These are phyloP conservation scores for Hypocryptadius cinnamomeus DNA, from an alignment of 2,113 vertebrate genomes.

Conservation along the genomic window DNA sequence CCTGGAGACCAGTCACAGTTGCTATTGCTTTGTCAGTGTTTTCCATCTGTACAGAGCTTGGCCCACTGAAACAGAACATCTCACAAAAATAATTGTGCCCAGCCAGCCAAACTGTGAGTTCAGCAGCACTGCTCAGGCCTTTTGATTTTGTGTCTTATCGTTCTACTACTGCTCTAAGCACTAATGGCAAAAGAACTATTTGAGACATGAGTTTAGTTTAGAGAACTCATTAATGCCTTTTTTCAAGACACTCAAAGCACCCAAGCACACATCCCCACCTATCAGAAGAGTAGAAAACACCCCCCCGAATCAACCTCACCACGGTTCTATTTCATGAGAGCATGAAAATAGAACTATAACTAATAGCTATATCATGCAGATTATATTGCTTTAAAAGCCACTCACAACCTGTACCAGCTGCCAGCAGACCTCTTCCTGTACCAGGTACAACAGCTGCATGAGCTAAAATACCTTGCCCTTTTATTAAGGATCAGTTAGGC, in stretches of 20 bases:
- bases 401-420: not conserved
- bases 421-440: not conserved
- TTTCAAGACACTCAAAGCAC: not conserved
- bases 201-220: not conserved
- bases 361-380: not conserved
- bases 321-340: not conserved
- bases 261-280: not conserved
- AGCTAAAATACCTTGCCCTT: not conserved
- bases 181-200: not conserved
- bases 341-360: not conserved
- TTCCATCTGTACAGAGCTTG: constrained; percentile 72
- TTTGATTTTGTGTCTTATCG: not conserved
- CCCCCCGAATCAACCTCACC: not conserved
- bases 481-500: not conserved
- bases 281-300: not conserved
- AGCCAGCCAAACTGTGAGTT: not conserved
- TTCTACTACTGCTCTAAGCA: not conserved
- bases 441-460: accelerated
- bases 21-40: constrained; percentile 71
- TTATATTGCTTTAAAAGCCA: not conserved
- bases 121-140: not conserved
- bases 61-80: constrained; percentile 70
- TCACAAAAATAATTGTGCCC: not conserved
- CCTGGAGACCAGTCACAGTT: constrained; percentile 70
- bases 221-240: not conserved